Percentiles rank a stretch among this genome's conserved stretches.
Conservation (phyloP, 2,888 invertebrate genomes). For the Megastigmus dorsalis region DNA sequence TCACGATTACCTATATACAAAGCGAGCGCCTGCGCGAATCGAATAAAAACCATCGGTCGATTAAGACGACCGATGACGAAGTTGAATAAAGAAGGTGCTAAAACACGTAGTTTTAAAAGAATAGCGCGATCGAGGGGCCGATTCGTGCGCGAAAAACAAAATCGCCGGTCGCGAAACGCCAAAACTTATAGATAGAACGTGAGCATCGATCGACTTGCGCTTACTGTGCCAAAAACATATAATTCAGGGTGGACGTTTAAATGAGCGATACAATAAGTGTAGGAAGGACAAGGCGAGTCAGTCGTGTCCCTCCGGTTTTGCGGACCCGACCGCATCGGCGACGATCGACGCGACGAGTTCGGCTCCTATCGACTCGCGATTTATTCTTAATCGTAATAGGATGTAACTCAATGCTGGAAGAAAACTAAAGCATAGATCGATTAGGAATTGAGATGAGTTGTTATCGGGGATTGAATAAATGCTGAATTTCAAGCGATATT, state of each 20-base stretch:
- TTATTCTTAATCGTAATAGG: constrained; percentile 29
- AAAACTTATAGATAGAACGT: neutral
- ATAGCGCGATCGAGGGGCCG: neutral
- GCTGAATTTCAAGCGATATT: too few relatives aligned
- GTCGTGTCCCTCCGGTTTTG: constrained; percentile 25
- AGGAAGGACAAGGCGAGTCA: neutral
- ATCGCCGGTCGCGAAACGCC: neutral
- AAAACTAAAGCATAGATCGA: too few relatives aligned
- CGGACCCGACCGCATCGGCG: neutral
- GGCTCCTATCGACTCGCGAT: neutral
- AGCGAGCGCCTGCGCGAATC: neutral
- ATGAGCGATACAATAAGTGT: neutral
- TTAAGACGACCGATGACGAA: neutral
- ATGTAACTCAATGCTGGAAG: too few relatives aligned
- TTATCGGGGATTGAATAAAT: too few relatives aligned
- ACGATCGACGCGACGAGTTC: neutral
- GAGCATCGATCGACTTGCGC: too few relatives aligned
- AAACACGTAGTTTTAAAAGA: constrained; percentile 3
- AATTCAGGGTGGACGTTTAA: neutral
- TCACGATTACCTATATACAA: neutral
- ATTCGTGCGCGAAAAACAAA: neutral
- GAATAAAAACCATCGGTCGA: neutral
- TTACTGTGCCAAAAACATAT: constrained; percentile 28
- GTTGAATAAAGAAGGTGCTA: neutral
- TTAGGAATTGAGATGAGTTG: too few relatives aligned